Conservation (phyloP, 2,113 vertebrate genomes). For the Myrmecophaga tridactyla region DNA sequence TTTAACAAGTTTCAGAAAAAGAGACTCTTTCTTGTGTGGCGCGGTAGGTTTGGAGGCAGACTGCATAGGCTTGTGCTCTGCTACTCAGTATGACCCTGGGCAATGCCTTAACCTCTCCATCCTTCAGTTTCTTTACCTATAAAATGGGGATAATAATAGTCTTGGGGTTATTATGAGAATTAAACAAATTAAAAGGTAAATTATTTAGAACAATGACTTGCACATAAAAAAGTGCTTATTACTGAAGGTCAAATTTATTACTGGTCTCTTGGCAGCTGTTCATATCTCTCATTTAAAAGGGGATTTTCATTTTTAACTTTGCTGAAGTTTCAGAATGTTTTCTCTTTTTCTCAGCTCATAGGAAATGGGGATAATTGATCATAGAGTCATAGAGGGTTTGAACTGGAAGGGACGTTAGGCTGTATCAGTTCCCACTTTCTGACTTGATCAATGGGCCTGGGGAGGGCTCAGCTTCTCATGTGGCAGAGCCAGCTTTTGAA, state of each 20-base stretch:
- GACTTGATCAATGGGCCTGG: neutral
- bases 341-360: slow-evolving; percentile 6
- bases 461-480: neutral
- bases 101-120: neutral
- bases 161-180: neutral
- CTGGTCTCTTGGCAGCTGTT: neutral
- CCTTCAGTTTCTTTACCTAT: neutral
- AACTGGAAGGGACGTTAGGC: neutral
- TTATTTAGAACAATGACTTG: neutral
- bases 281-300: slow-evolving; percentile 31
- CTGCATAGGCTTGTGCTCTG: neutral
- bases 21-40: neutral
- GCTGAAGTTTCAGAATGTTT: slow-evolving; percentile 32
- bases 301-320: slow-evolving; percentile 45
- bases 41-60: neutral
- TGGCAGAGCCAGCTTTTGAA: neutral
- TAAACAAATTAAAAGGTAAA: neutral
- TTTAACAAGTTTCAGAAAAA: neutral
- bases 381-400: neutral
- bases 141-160: neutral
- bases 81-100: neutral
- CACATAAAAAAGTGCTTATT: neutral
- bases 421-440: neutral
- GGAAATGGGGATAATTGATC: neutral
- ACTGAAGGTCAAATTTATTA: neutral